A percentile compares a stretch with the other conserved stretches of the same genome.
phyloP scores from a whole-genome alignment of 2,797 vertebrate genomes.

The Liparis tanakae region DNA sequence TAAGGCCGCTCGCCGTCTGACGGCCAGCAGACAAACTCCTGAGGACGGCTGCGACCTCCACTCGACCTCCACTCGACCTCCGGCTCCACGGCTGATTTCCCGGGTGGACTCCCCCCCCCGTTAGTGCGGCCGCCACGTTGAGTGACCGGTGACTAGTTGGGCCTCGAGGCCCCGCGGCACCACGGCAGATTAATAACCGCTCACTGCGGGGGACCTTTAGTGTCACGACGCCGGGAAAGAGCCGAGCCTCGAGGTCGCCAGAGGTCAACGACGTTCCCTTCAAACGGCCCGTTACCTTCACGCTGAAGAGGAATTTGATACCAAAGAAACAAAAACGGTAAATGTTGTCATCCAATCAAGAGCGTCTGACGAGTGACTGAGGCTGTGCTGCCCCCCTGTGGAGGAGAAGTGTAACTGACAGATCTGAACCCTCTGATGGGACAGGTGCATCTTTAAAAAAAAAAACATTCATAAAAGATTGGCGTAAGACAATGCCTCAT shows the following conservation, averaged over 20 bases:
- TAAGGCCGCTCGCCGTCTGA: too few species aligned
- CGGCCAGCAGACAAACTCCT: conserved; percentile 18
- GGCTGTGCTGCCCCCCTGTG: conserved; percentile 31
- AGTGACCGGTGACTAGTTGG: conserved; percentile 61
- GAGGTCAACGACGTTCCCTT: too few species aligned
- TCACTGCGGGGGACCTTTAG: conserved; percentile 1
- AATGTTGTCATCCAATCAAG: too few species aligned
- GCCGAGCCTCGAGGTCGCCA: not conserved
- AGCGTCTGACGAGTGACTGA: not conserved
- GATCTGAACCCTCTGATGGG: not conserved
- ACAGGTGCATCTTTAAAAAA: not conserved
- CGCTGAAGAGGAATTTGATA: too few species aligned
- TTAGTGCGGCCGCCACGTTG: conserved; percentile 49
- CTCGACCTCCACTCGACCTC: conserved; percentile 27
- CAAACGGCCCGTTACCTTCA: too few species aligned
- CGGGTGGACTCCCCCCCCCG: conserved; percentile 15
- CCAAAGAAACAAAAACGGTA: too few species aligned
- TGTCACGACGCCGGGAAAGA: not conserved
- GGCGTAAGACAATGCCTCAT: not conserved
- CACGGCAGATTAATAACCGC: conserved; percentile 24
- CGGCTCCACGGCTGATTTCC: conserved; percentile 44
- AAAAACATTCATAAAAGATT: not conserved
- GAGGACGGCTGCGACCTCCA: conserved; percentile 22
- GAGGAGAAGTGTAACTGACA: not conserved
- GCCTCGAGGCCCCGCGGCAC: conserved; percentile 32